Base-by-base conservation (phyloP, 2,888 invertebrate genomes). In the Agrochola lota region DNA sequence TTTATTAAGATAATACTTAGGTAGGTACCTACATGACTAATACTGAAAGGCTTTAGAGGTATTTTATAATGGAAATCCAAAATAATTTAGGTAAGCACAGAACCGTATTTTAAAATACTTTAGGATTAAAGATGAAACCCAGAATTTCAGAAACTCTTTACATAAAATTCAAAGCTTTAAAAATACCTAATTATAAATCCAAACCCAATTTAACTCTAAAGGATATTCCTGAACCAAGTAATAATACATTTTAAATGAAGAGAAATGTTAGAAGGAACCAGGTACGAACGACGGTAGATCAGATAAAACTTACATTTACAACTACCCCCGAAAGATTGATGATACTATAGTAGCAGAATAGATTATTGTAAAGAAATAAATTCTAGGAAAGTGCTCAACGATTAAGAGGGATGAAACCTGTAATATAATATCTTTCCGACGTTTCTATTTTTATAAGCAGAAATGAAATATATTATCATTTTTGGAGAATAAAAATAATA, bases 291-390 rank as follows among this genome's bases (percentile, higher is more conserved):
- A 81, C 78, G 62, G 55, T n/a, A 11, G 40, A 78, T 86, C 85
- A 69, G 85, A 85, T 87, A 76, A 80, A 77, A 73, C 71, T 75
- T 74, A 71, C 79, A 72, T 74, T 78, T 82, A 71, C 64, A 87
- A 81, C 85, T 84, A 79, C 77, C 74, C 52, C 64, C 26, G 49
- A 57, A 87, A 84, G 85, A 85, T 87, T 85, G 71, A 87, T 85
- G 78, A 60, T 69, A 43, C 72, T 68, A 62, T 57, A 67, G 67
- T 26, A 40, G 46, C 11, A 57, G 62, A 74, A 76, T 72, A 75
- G 66, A 74, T 77, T 77, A 71, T 75, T 75, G 64, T 62, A 35
- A 46, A 74, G 72, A 72, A 72, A 72, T 79, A 64, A 74, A 83
- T 84, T 40, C 68, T 49, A 59, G 23, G 1, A 43, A 63, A 84